Evolutionary conservation across 2,797 vertebrate genomes (phyloP).

Genomic region (Crocidura indochinensis): DNA sequence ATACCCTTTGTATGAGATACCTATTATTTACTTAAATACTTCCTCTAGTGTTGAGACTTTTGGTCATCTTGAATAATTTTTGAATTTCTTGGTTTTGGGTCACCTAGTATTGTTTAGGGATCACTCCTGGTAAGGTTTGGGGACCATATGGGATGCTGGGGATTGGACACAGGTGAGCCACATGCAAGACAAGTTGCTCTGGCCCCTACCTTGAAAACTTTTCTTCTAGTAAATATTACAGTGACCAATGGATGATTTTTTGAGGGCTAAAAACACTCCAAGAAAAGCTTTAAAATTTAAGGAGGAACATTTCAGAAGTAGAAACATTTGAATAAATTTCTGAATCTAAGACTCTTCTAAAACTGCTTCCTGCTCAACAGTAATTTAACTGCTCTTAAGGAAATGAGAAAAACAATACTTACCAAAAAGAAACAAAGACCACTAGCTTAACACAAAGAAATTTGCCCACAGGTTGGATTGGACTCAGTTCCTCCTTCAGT

Average conservation of each 20-base stretch:
- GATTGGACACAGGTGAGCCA: too few species aligned
- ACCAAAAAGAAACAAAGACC: slow-evolving; percentile 99
- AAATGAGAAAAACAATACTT: slow-evolving; percentile 85
- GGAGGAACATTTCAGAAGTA: slow-evolving; percentile 38
- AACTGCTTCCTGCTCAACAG: slow-evolving; percentile 5
- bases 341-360: neutral
- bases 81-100: neutral
- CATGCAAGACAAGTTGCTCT: too few species aligned
- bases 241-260: slow-evolving; percentile 14
- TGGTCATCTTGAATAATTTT: slow-evolving; percentile 6
- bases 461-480: slow-evolving; percentile 97
- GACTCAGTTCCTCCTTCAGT: slow-evolving; percentile 96
- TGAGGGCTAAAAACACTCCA: neutral
- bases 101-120: too few species aligned
- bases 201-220: neutral
- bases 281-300: neutral
- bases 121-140: too few species aligned
- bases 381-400: slow-evolving; percentile 61
- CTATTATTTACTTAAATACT: slow-evolving; percentile 43
- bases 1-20: slow-evolving; percentile 24
- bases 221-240: slow-evolving; percentile 37
- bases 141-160: too few species aligned
- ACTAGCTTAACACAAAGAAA: slow-evolving; percentile 99
- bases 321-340: slow-evolving; percentile 38
- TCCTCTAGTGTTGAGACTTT: slow-evolving; percentile 28